phyloP scores from a whole-genome alignment of 2,113 vertebrate genomes.

The Nansenia antarctica region DNA sequence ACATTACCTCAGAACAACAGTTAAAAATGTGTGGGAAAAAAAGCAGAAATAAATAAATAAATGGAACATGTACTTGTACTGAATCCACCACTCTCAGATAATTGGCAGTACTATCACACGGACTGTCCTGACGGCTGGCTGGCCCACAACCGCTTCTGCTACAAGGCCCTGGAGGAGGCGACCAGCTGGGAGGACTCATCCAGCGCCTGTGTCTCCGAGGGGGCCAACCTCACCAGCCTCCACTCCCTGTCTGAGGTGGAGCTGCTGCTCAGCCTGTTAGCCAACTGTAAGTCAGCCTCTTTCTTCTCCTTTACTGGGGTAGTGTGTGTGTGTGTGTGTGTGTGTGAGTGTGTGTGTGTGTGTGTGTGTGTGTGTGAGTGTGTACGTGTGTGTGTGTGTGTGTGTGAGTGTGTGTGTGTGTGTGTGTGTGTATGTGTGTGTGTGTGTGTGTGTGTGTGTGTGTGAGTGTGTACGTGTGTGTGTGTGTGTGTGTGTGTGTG shows the following conservation, averaged over 20 bases:
- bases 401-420: background rate
- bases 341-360: background rate
- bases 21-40: background rate
- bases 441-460: too few relatives aligned
- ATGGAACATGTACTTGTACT: too few relatives aligned
- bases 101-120: constrained; percentile 86
- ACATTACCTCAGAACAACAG: background rate
- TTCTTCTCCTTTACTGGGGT: too few relatives aligned
- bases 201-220: constrained; percentile 70
- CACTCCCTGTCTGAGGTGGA: constrained; percentile 85
- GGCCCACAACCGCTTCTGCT: constrained; percentile 86
- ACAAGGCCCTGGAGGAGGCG: constrained; percentile 75
- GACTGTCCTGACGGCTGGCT: constrained; percentile 82
- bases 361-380: background rate
- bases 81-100: constrained; percentile 59
- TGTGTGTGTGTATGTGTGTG: background rate
- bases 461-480: too few relatives aligned
- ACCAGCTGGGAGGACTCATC: constrained; percentile 82
- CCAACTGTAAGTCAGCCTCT: constrained; percentile 73
- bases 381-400: background rate
- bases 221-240: constrained; percentile 78
- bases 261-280: constrained; percentile 77
- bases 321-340: background rate
- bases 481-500: background rate
- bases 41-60: too few relatives aligned